These are phyloP conservation scores for Anguilla obscura DNA, from an alignment of 2,797 vertebrate genomes.

Conservation along the genomic window DNA sequence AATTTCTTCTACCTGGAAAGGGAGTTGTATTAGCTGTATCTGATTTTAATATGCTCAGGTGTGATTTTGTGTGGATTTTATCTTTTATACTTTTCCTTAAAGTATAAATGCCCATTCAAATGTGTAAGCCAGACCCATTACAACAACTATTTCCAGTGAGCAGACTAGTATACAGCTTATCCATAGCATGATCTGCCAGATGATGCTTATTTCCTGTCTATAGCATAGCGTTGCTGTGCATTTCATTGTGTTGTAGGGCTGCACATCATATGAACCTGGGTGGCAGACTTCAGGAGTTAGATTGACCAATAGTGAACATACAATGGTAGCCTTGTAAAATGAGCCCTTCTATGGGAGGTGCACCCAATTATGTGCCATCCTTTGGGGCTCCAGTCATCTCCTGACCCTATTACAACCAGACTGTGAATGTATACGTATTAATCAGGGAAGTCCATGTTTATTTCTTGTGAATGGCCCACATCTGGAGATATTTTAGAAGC, in stretches of 20 bases:
- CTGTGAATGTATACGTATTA: neutral
- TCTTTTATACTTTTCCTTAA: neutral
- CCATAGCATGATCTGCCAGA: neutral
- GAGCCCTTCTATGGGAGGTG: neutral
- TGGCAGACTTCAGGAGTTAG: neutral
- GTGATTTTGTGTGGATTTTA: neutral
- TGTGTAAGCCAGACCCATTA: neutral
- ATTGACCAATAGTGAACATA: neutral
- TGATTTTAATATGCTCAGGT: neutral
- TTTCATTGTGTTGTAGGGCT: too few relatives aligned
- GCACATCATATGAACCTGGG: neutral
- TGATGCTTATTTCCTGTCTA: neutral
- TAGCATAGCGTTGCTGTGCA: neutral
- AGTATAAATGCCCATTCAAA: neutral
- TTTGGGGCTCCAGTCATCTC: neutral
- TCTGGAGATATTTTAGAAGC: neutral
- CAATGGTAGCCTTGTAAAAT: neutral
- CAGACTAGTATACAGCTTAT: too few relatives aligned
- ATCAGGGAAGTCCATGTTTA: neutral
- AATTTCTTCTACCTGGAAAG: conserved; percentile 86
- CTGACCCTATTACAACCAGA: neutral
- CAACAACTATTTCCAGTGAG: neutral
- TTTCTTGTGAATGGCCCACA: neutral
- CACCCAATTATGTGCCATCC: neutral
- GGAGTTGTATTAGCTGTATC: neutral